phyloP scores from a whole-genome alignment of 2,888 invertebrate genomes.

The Alentia gelatinosa region DNA sequence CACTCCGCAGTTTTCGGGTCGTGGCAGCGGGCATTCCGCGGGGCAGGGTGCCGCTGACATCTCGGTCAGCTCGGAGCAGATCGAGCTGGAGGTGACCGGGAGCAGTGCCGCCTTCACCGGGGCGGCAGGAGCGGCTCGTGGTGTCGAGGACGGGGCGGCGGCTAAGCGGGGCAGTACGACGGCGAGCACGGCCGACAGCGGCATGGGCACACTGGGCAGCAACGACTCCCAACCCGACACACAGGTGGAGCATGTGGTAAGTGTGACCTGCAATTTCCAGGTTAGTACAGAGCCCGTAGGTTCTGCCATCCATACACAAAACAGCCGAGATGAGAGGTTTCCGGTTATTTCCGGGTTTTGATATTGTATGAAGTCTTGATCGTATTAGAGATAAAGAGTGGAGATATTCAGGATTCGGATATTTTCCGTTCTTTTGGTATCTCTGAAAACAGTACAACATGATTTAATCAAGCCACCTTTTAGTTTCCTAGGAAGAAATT shows the following conservation, averaged over 20 bases:
- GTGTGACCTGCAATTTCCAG: not conserved
- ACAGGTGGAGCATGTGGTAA: constrained; percentile 34
- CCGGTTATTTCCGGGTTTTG: no score
- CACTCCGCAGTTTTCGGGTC: constrained; percentile 45
- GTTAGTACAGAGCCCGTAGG: no score
- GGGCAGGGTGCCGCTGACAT: constrained; percentile 6
- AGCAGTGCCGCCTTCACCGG: not conserved
- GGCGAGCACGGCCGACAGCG: not conserved
- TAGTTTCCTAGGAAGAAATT: no score
- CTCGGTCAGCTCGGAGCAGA: constrained; percentile 27
- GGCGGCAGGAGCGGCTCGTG: not conserved
- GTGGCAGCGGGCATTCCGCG: not conserved
- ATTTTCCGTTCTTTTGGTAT: no score
- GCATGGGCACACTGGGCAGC: constrained; percentile 25
- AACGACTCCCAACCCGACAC: constrained; percentile 3
- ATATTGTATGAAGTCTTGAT: no score
- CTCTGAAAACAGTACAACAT: no score
- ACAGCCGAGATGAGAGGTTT: no score
- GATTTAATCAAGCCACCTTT: no score
- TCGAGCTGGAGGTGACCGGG: constrained; percentile 10
- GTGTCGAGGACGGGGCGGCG: not conserved
- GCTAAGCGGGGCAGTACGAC: constrained; percentile 25
- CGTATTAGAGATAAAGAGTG: no score
- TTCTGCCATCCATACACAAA: no score
- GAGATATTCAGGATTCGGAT: no score